A percentile compares a stretch with the other conserved stretches of the same genome.
These are phyloP conservation scores for Sitta europaea DNA, from an alignment of 2,113 vertebrate species.

Conservation along the genomic window DNA sequence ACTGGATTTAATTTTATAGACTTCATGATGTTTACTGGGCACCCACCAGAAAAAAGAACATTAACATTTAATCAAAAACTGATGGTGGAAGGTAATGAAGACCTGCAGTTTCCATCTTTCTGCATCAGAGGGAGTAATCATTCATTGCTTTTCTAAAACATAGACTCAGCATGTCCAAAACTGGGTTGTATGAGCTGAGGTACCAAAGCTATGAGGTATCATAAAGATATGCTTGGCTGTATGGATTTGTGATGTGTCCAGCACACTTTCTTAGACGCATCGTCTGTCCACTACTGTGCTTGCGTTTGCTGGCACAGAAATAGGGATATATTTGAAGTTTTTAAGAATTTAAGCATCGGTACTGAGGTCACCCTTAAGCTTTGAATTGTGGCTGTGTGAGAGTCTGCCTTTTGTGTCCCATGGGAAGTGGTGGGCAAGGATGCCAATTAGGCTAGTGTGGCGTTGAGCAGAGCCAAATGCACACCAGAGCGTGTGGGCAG, in stretches of 20 bases:
- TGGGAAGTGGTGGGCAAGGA: background rate
- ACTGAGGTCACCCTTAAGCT: background rate
- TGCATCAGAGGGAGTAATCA: background rate
- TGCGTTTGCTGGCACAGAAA: background rate
- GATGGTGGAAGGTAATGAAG: background rate
- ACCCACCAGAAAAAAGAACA: background rate
- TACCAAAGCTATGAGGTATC: background rate
- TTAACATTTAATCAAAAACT: background rate
- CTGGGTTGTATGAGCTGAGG: background rate
- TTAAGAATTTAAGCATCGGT: background rate
- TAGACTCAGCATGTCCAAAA: background rate
- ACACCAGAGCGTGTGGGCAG: background rate
- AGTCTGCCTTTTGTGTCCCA: background rate
- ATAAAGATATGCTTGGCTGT: background rate
- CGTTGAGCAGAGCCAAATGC: background rate
- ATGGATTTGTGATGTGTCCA: background rate
- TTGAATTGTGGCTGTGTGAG: background rate
- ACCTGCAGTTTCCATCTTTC: background rate
- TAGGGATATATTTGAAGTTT: background rate
- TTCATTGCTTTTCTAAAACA: background rate
- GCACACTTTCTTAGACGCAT: background rate
- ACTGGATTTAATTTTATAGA: background rate
- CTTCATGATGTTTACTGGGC: background rate
- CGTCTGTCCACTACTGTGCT: background rate
- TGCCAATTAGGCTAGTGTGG: accelerated